phyloP scores from a whole-genome alignment of 2,113 vertebrate genomes.

The Gnathonemus echidnorhynchus region DNA sequence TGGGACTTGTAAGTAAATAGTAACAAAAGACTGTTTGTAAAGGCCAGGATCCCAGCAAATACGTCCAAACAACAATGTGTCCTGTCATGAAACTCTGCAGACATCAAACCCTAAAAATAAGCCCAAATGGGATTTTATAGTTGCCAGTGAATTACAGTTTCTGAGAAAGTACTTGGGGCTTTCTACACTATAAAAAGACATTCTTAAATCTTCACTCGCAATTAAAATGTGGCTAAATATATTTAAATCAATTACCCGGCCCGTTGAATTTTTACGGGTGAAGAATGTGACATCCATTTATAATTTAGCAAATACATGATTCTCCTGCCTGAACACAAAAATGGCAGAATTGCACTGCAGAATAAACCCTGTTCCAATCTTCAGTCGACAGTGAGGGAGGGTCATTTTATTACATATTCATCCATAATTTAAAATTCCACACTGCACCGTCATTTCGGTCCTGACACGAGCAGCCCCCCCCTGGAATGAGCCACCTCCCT shows the following conservation, averaged over 20 bases:
- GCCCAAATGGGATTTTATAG: neutral
- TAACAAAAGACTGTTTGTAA: neutral
- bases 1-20: neutral
- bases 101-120: neutral
- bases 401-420: constrained; percentile 6
- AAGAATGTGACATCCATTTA: neutral
- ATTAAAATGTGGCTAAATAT: constrained; percentile 16
- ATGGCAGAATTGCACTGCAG: neutral
- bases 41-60: neutral
- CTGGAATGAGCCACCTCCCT: neutral
- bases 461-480: neutral
- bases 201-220: neutral
- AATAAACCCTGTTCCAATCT: neutral
- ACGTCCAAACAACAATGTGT: neutral
- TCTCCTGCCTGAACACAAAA: neutral
- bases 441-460: neutral
- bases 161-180: neutral
- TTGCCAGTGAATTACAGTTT: neutral
- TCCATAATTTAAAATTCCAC: neutral
- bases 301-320: neutral
- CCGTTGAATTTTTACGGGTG: neutral
- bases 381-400: neutral
- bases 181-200: neutral
- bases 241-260: constrained; percentile 4
- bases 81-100: neutral